These are phyloP conservation scores for Metopia argyrocephala DNA, from an alignment of 2,888 invertebrate genomes.

Conservation along the genomic window DNA sequence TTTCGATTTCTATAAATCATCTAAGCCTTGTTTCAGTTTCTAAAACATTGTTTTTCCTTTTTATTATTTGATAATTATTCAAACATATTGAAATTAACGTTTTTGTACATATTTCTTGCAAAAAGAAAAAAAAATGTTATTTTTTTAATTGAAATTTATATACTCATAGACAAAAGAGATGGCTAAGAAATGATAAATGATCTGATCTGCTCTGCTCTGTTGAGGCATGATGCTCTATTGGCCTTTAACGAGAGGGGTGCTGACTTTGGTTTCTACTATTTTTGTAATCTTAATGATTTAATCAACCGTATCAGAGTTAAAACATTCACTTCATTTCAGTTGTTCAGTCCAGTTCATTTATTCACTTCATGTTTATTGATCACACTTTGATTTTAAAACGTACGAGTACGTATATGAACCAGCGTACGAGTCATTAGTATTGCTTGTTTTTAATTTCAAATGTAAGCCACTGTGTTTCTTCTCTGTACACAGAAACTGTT, in stretches of 20 bases:
- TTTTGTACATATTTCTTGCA: constrained; percentile 2
- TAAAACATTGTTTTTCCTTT: too few relatives aligned
- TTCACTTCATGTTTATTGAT: constrained; percentile 39
- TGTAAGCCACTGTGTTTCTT: constrained; percentile 41
- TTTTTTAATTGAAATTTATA: constrained; percentile 17
- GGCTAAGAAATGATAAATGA: constrained; percentile 23
- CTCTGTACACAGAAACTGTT: background rate
- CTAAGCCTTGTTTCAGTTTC: too few relatives aligned
- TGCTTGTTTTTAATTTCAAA: constrained; percentile 22
- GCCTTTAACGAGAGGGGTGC: background rate
- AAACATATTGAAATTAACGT: background rate
- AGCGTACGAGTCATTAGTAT: constrained; percentile 29
- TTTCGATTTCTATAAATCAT: too few relatives aligned
- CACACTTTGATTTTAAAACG: constrained; percentile 22
- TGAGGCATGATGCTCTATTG: constrained; percentile 17
- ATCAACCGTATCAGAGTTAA: constrained; percentile 38
- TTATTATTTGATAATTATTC: too few relatives aligned
- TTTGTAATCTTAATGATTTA: constrained; percentile 38
- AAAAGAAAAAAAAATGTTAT: background rate
- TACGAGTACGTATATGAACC: background rate
- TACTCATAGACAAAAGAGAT: background rate
- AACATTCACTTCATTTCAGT: constrained; percentile 16
- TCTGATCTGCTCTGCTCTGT: constrained; percentile 10
- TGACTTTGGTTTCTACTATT: background rate
- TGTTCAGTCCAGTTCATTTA: background rate